phyloP scores from a whole-genome alignment of 1,140 invertebrate genomes.

The Listronotus oregonensis region DNA sequence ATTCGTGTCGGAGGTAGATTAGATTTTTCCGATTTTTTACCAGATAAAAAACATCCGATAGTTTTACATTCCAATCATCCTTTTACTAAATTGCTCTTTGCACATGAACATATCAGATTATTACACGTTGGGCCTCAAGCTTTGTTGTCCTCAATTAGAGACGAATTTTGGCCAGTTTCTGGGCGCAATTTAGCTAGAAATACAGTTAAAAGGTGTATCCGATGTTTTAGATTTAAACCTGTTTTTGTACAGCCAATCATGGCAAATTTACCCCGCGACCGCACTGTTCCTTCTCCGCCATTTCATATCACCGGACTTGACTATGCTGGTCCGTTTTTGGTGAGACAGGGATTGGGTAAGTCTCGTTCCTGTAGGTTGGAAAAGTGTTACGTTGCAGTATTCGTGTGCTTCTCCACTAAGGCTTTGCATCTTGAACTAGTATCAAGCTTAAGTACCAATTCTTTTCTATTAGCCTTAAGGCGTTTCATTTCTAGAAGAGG shows the following conservation, averaged over 20 bases:
- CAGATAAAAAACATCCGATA: slow-evolving; percentile 45
- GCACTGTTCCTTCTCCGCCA: slow-evolving; percentile 39
- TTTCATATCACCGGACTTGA: slow-evolving; percentile 42
- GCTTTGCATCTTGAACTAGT: background rate
- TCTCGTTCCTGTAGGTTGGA: background rate
- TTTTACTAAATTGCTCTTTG: too few species aligned
- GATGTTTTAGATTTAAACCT: slow-evolving; percentile 30
- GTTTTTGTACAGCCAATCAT: slow-evolving; percentile 41
- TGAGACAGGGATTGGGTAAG: too few species aligned
- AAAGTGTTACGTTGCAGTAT: background rate
- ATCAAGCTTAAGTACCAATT: background rate
- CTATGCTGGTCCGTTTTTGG: slow-evolving; percentile 28
- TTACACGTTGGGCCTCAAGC: too few species aligned
- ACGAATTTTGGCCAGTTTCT: slow-evolving; percentile 39
- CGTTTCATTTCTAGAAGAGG: slow-evolving; percentile 7
- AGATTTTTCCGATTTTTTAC: slow-evolving; percentile 38
- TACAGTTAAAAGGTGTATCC: slow-evolving; percentile 34
- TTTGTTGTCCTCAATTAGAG: background rate
- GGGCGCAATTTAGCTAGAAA: slow-evolving; percentile 38
- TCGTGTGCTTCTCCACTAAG: background rate
- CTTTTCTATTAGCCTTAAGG: slow-evolving; percentile 1
- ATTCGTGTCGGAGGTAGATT: slow-evolving; percentile 56
- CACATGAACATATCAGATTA: too few species aligned
- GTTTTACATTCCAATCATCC: slow-evolving; percentile 26
- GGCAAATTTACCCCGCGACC: slow-evolving; percentile 50